Evolutionary conservation across 2,113 vertebrate species (phyloP), one percentile per base, ranked within the genome.

Genomic region (Forbesichthys agassizii): DNA sequence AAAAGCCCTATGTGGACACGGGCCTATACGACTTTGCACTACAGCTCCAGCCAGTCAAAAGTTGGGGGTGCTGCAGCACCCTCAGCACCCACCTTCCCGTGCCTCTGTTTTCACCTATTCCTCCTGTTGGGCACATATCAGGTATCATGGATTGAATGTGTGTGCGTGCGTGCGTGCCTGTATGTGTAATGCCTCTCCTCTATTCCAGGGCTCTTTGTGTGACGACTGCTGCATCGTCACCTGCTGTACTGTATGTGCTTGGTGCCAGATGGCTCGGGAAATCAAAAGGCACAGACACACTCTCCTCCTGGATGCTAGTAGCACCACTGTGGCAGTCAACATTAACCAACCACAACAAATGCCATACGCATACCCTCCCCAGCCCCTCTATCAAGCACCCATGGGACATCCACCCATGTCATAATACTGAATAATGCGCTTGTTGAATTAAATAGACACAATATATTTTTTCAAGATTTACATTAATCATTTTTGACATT

Each of bases 261-360:
- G 85, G 87, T 90, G 87, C 66, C 84, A 88, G 77, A 82, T 89
- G 64, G 85, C 82, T 18, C 78, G 87, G 3, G 85, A 89, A 68
- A 11, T 87, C 20, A 84, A 84, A 62, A 1, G 11, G 5, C 75
- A 69, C 9, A 54, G 36, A 0, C 49, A 61, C 9, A 33, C 33
- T 2, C 48, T 68, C 11, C 66, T 75, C 53, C 46, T 78, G 52
- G 13, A 48, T 58, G 60, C 9, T 63, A 68, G 33, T 12, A 27
- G 36, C n/a, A 46, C 36, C 33, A 9, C 51, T 9, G 4, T 63
- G 18, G 11, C 14, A 6, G 62, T 57, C 14, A 56, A 61, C 12
- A 27, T 73, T n/a, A 16, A 61, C 12, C 36, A 49, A 9, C 33
- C 12, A 14, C 58, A 48, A 16, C 18, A 47, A 5, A n/a, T 11